Conservation (phyloP, 2,797 vertebrate species). For the Brachyalestes nurse region DNA sequence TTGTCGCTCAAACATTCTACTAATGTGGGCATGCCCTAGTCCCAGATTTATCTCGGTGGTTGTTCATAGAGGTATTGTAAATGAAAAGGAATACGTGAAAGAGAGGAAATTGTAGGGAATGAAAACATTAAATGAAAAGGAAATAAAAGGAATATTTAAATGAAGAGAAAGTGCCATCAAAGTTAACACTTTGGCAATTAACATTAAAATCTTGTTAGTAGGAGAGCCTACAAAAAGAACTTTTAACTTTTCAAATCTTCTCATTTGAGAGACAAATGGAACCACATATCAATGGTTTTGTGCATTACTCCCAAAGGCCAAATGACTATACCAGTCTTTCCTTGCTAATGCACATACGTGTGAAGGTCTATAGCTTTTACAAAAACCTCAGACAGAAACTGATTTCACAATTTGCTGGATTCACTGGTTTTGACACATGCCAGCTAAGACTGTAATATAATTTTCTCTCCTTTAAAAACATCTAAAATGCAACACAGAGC, state of each 20-base stretch:
- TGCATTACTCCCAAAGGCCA: background rate
- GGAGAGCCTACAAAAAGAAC: background rate
- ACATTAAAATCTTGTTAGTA: background rate
- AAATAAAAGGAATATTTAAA: slow-evolving; percentile 28
- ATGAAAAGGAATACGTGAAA: slow-evolving; percentile 6
- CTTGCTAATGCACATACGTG: background rate
- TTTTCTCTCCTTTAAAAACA: background rate
- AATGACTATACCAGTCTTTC: background rate
- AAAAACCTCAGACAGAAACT: background rate
- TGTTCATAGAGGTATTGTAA: background rate
- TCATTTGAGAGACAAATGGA: background rate
- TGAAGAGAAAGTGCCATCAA: slow-evolving; percentile 40
- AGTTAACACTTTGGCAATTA: slow-evolving; percentile 45
- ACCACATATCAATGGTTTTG: background rate
- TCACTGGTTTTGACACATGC: no score
- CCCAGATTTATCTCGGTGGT: background rate
- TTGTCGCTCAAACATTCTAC: background rate
- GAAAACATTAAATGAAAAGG: background rate
- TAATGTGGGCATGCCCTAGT: background rate
- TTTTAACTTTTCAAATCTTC: background rate
- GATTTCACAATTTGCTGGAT: no score
- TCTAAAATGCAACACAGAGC: background rate
- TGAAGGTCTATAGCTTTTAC: background rate
- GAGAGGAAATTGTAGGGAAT: background rate
- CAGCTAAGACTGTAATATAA: no score